These are phyloP conservation scores for Alectura lathami DNA, from an alignment of 2,113 vertebrate genomes.

Conservation along the genomic window DNA sequence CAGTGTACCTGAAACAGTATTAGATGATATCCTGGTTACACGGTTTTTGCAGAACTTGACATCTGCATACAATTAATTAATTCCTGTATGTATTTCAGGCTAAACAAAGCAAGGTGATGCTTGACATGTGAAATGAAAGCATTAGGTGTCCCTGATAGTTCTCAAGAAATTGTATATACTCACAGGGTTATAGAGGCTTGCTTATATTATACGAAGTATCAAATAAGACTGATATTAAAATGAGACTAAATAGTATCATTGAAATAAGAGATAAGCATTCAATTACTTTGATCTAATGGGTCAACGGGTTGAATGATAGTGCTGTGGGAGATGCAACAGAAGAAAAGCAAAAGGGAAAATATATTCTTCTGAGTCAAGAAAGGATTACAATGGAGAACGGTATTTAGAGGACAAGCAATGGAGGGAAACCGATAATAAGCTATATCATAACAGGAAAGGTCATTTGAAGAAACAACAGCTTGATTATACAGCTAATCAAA, in stretches of 20 bases:
- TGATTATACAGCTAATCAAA: constrained; percentile 68
- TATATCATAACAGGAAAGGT: constrained; percentile 46
- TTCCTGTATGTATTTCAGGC: not conserved
- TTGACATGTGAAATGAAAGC: not conserved
- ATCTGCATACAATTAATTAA: not conserved
- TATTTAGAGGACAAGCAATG: constrained; percentile 5
- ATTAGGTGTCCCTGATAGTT: not conserved
- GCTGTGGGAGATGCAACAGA: not conserved
- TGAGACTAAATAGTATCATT: not conserved
- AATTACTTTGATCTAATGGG: not conserved
- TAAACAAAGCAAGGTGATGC: not conserved
- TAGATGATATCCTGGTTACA: not conserved
- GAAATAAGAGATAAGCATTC: constrained; percentile 12
- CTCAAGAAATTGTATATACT: not conserved
- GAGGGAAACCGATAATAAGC: not conserved
- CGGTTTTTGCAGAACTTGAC: not conserved
- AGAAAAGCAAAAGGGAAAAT: not conserved
- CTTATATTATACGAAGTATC: not conserved
- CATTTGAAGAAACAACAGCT: constrained; percentile 26
- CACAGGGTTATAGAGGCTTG: not conserved
- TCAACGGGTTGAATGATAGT: not conserved
- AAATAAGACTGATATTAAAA: not conserved
- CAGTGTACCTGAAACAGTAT: not conserved
- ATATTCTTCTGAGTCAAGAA: not conserved
- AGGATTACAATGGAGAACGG: not conserved